Percentiles rank a stretch among this genome's conserved stretches.
phyloP scores from a whole-genome alignment of 2,113 vertebrate genomes.

The Monopterus albus region DNA sequence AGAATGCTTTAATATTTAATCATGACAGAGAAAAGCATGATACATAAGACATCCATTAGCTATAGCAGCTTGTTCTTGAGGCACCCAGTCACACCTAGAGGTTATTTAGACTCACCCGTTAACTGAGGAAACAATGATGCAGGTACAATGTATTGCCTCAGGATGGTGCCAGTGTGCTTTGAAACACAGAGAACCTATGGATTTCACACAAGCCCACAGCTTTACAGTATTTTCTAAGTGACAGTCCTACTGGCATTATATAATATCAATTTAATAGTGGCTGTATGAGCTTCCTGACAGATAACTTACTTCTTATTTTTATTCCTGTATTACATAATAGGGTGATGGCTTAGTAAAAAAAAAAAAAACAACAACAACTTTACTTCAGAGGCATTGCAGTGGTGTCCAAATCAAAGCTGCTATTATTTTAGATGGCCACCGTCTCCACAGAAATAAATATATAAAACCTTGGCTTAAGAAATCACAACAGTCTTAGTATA shows the following conservation, averaged over 20 bases:
- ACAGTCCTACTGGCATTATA: conserved; percentile 45
- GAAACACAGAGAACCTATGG: conserved; percentile 14
- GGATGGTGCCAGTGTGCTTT: conserved; percentile 73
- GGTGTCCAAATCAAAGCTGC: conserved; percentile 8
- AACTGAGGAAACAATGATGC: no score
- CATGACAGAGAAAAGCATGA: no score
- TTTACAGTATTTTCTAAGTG: conserved; percentile 28
- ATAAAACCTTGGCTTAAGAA: not conserved
- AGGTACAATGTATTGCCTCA: conserved; percentile 45
- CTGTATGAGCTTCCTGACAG: conserved; percentile 47
- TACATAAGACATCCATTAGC: no score
- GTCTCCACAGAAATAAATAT: not conserved
- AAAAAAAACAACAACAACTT: not conserved
- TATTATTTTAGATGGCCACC: not conserved
- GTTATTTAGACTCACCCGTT: no score
- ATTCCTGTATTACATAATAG: no score
- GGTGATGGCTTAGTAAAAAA: conserved; percentile 19
- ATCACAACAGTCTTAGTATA: not conserved
- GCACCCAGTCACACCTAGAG: no score
- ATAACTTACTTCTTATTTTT: no score
- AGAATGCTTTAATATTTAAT: no score
- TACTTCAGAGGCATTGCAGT: not conserved
- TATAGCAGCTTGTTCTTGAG: no score
- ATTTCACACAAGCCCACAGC: conserved; percentile 11
- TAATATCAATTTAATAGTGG: conserved; percentile 53